Conservation (phyloP, 2,888 invertebrate genomes). For the Megamerina dolium region DNA sequence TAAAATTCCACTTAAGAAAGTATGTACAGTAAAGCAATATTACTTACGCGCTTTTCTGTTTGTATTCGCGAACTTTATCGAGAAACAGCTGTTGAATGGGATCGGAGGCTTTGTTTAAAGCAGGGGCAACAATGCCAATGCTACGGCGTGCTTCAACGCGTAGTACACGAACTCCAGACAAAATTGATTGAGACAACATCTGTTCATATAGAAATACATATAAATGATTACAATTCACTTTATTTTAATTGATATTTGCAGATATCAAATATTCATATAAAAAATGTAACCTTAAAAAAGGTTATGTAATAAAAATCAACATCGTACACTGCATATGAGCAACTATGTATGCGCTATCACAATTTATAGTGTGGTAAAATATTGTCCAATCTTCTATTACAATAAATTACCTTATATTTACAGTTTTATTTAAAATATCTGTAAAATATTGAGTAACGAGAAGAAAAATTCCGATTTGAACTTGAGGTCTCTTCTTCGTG, state of each 20-base stretch:
- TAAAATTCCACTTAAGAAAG: not conserved
- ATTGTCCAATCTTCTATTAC: too few species aligned
- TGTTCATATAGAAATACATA: conserved; percentile 6
- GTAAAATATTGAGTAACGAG: too few species aligned
- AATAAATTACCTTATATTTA: too few species aligned
- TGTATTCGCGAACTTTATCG: conserved; percentile 88
- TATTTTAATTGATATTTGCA: not conserved
- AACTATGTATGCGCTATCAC: too few species aligned
- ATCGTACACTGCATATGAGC: too few species aligned
- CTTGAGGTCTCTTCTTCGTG: too few species aligned
- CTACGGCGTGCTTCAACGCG: conserved; percentile 59
- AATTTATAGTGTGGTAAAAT: too few species aligned
- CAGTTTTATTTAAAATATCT: too few species aligned
- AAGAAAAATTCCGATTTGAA: too few species aligned
- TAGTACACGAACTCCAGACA: conserved; percentile 52
- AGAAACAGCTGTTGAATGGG: conserved; percentile 92
- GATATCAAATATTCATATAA: not conserved
- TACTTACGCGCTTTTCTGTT: conserved; percentile 75
- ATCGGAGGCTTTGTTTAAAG: conserved; percentile 67
- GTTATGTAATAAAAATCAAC: conserved; percentile 34
- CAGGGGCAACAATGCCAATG: conserved; percentile 66
- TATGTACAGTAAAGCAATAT: not conserved
- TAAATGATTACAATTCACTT: conserved; percentile 3
- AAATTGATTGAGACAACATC: conserved; percentile 55
- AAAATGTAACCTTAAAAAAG: conserved; percentile 39